A percentile compares a stretch with the other conserved stretches of the same genome.
These are phyloP conservation scores for Bubo scandiacus DNA, from an alignment of 2,113 vertebrate species.

Conservation along the genomic window DNA sequence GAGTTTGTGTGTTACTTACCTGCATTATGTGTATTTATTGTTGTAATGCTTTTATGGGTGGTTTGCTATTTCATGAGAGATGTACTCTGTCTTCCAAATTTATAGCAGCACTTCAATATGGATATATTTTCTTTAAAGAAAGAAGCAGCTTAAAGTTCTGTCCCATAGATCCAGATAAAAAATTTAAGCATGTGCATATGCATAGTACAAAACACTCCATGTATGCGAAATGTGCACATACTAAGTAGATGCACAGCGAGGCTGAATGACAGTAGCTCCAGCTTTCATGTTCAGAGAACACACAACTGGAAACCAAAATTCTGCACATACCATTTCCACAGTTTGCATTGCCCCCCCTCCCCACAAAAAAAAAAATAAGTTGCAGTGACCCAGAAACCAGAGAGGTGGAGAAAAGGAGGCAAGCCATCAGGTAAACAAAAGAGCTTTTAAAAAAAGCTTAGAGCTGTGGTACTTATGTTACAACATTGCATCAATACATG, in stretches of 20 bases:
- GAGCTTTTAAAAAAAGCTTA: not conserved
- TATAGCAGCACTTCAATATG: not conserved
- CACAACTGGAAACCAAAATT: not conserved
- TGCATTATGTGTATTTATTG: not conserved
- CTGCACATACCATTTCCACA: not conserved
- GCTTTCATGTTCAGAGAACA: not conserved
- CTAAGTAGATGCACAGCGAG: not conserved
- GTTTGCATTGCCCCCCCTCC: accelerated
- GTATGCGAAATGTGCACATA: accelerated
- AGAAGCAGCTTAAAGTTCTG: not conserved
- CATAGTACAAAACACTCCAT: accelerated
- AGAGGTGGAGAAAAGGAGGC: not conserved
- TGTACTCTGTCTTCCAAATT: not conserved
- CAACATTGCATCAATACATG: not conserved
- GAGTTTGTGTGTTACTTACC: not conserved
- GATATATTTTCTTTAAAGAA: not conserved
- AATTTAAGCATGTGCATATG: accelerated
- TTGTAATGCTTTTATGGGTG: not conserved
- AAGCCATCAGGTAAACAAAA: not conserved
- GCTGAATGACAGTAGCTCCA: not conserved
- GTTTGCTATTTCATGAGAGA: not conserved
- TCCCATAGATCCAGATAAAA: not conserved
- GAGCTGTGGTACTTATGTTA: not conserved
- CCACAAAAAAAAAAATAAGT: no score
- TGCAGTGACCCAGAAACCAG: not conserved